Base-by-base conservation (phyloP, 92 coral and sea anemone species). In the Galaxea fascicularis region DNA sequence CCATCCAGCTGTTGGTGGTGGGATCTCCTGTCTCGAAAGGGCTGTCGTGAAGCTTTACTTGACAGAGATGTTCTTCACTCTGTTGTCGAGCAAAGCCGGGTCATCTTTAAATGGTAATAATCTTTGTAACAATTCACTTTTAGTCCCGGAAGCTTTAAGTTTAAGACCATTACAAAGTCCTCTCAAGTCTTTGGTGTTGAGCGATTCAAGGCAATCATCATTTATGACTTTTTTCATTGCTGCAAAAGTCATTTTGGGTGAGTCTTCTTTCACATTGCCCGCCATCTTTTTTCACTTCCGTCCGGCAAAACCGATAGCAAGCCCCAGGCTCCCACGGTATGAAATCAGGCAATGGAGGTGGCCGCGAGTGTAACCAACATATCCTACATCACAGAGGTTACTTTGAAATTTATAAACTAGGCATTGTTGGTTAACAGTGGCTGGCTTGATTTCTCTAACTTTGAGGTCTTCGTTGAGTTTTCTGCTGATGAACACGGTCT, bases 1-100 rank as follows among this genome's bases (percentile, higher is more conserved):
- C 91, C 91, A 87, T 25, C 88, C 77, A 11, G 86, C 88, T 84
- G 92, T 83, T 56, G 89, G 45, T 77, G 71, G 82, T 21, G 89
- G 89, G 20, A 89, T 79, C 65, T 72, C 78, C 76, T 88, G 80
- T 68, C 92, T 76, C 22, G 85, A 47, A 1, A 89, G 81, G 17
- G 89, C 64, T 28, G 86, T 89, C 66, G 45, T 74, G 53, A 87
- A 87, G 57, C 62, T 87, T 30, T 24, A 80, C 66, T 87, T 52
- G 22, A 62, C 82, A 44, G 47, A 24, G 35, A 87, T n/a, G n/a
- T n/a, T n/a, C n/a, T n/a, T n/a, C n/a, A n/a, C n/a, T n/a, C n/a
- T n/a, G n/a, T 81, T 74, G 13, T 80, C 51, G 47, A 88, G 67
- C 84, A 88, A 76, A 27, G 18, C 62, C 17, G 77, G 49, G 84